phyloP scores from a whole-genome alignment of 2,113 vertebrate species.

The Carassius auratus region DNA sequence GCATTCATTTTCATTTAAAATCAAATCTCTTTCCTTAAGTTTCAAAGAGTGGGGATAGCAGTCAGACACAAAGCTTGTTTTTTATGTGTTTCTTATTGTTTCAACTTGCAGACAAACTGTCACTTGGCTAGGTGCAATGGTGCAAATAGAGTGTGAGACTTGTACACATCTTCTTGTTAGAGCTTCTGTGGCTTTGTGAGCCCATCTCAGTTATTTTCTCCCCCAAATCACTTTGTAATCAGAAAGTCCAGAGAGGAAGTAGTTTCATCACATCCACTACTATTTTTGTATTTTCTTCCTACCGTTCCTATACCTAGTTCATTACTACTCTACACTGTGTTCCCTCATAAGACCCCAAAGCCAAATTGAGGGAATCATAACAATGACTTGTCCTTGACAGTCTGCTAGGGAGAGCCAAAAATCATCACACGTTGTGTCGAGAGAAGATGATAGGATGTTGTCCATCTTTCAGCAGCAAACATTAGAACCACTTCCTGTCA shows the following conservation, averaged over 20 bases:
- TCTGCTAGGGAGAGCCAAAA: background rate
- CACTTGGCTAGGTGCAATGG: background rate
- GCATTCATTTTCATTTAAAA: conserved; percentile 75
- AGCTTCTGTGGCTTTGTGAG: background rate
- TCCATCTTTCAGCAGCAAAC: background rate
- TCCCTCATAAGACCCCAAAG: background rate
- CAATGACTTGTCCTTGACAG: background rate
- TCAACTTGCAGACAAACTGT: background rate
- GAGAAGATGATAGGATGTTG: background rate
- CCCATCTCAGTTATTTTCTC: background rate
- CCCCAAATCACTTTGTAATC: conserved; percentile 6
- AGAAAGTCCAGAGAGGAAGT: background rate
- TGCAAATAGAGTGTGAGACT: background rate
- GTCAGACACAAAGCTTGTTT: conserved; percentile 61
- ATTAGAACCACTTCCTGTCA: background rate
- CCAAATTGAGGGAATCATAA: conserved; percentile 4
- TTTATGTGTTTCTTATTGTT: conserved; percentile 40
- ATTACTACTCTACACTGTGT: background rate
- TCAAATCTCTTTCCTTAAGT: conserved; percentile 57
- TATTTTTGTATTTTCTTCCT: background rate
- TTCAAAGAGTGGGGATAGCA: conserved; percentile 29
- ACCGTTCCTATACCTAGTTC: background rate
- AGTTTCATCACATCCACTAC: background rate
- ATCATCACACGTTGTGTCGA: background rate
- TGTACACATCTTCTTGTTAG: background rate